phyloP scores from a whole-genome alignment of 30 jellyfish, hydroid and myxozoan genomes.

The Aurelia aurita complex sp. Pacific region DNA sequence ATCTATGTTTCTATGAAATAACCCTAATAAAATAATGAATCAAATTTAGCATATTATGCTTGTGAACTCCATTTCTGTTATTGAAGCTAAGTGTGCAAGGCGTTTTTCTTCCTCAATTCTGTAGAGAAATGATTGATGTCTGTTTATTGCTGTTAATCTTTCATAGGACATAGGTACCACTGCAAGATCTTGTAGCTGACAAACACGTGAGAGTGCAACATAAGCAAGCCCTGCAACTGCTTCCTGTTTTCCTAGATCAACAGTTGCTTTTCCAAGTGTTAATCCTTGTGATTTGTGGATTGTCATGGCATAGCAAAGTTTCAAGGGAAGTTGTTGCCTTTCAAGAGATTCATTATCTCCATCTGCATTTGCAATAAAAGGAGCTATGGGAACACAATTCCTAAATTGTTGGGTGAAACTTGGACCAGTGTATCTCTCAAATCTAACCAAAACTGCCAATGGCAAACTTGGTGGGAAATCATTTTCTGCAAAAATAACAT shows the following conservation, averaged over 20 bases:
- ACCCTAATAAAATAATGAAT: no score
- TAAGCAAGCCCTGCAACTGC: not conserved
- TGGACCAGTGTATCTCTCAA: not conserved
- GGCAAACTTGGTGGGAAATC: not conserved
- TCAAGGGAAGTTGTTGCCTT: slow-evolving; percentile 35
- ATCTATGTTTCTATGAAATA: no score
- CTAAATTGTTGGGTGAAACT: not conserved
- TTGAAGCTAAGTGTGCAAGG: not conserved
- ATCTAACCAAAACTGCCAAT: not conserved
- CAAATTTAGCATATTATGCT: no score
- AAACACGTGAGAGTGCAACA: not conserved
- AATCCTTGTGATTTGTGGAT: slow-evolving; percentile 38
- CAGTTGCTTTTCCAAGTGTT: not conserved
- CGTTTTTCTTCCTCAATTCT: not conserved
- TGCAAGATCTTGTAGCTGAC: not conserved
- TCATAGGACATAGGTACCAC: not conserved
- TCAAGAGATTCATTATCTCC: not conserved
- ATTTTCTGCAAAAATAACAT: not conserved
- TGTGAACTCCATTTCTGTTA: not conserved
- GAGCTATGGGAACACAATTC: not conserved
- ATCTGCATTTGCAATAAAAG: not conserved
- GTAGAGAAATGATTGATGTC: not conserved
- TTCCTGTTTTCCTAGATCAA: not conserved
- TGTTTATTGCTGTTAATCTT: not conserved
- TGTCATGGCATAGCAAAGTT: slow-evolving; percentile 30